phyloP scores from a whole-genome alignment of 2,888 invertebrate genomes.

The Caenorhabditis angaria region DNA sequence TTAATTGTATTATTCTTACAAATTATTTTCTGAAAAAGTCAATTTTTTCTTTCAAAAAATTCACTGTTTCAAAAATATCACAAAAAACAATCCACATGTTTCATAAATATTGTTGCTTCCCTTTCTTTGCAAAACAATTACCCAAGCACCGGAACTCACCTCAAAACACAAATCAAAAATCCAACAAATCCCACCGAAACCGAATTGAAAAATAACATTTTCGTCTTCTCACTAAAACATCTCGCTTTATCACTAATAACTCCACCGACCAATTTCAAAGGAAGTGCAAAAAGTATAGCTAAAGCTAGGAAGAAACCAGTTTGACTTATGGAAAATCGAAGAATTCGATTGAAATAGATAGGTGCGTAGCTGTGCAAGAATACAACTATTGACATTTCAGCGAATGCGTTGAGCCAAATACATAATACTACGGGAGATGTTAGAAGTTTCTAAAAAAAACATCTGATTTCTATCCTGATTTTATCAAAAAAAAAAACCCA shows the following conservation, averaged over 20 bases:
- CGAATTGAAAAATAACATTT: conserved; percentile 59
- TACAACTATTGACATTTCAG: conserved; percentile 64
- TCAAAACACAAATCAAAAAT: conserved; percentile 38
- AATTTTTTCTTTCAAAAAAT: too few species aligned
- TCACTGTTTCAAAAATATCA: too few species aligned
- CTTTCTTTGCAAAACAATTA: too few species aligned
- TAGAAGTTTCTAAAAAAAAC: conserved; percentile 48
- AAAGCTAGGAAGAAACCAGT: conserved; percentile 43
- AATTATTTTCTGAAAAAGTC: too few species aligned
- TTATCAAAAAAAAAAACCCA: conserved; percentile 25
- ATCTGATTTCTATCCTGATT: too few species aligned
- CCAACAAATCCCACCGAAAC: conserved; percentile 58
- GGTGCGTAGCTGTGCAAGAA: conserved; percentile 67
- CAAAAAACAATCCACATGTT: too few species aligned
- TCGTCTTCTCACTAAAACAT: conserved; percentile 42
- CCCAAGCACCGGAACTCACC: conserved; percentile 20
- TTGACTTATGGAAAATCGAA: conserved; percentile 47
- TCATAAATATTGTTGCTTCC: too few species aligned
- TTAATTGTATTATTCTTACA: too few species aligned
- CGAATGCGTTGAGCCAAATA: conserved; percentile 66
- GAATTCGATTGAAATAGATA: conserved; percentile 59
- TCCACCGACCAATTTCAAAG: conserved; percentile 61
- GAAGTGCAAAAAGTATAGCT: conserved; percentile 41
- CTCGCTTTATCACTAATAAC: conserved; percentile 57
- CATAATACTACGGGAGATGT: conserved; percentile 57